Evolutionary conservation across 2,113 vertebrate genomes (phyloP), one percentile per base, ranked within the genome.

Genomic region (Hippocampus abdominalis): DNA sequence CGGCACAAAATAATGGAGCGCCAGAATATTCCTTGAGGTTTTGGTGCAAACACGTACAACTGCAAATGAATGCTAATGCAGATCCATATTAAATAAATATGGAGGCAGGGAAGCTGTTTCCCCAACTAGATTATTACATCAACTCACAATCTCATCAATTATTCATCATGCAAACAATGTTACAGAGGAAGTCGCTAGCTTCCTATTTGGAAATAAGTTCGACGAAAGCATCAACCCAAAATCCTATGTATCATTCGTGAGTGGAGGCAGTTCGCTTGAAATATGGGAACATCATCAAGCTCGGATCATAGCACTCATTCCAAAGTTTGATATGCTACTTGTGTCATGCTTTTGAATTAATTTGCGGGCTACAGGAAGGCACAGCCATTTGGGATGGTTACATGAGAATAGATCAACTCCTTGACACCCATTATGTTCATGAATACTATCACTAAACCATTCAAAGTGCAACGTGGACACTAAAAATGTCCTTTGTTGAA

Each of bases 401-500:
- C n/a, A 73, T 74, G 25, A 64, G 73, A 78, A 73, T 29, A 71
- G 48, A 80, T 56, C 57, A 74, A 73, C 67, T 77, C 68, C 68
- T 65, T 49, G 51, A 67, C 62, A 44, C 60, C 40, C 62, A 65
- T 79, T 59, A 60, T 80, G 76, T 25, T 68, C 66, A 57, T 72
- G 67, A 76, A 78, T 76, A 75, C 56, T 39, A 32, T 69, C 70
- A 74, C 67, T 67, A 78, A 63, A 78, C 57, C 62, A 68, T 79
- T 87, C 73, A 78, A 48, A 66, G 56, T 71, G 76, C 78, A 79
- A 73, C 71, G 73, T 32, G 61, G 72, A 73, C 60, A 56, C 44
- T 70, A 74, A 64, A 66, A 71, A 49, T 68, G 74, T 70, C 70
- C 70, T 29, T 64, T 81, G 73, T 74, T 71, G 83, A 83, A 82